Evolutionary conservation across 2,113 vertebrate species (phyloP).

Genomic region (Cyanoramphus novaezelandiae): DNA sequence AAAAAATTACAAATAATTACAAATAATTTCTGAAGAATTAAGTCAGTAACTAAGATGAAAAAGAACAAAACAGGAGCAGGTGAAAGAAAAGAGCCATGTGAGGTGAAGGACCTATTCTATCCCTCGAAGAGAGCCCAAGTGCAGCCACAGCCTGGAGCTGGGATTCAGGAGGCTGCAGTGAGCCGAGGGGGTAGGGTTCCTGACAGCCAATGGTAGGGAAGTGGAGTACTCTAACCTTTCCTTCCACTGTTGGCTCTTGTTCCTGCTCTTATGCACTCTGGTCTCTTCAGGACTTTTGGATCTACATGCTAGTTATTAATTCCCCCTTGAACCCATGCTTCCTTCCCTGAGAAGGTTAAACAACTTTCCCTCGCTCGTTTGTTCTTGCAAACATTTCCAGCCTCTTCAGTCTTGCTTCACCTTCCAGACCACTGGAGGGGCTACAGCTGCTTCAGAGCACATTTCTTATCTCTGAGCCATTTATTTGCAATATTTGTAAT

Average conservation of each 20-base stretch:
- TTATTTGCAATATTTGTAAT: neutral
- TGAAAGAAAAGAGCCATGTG: neutral
- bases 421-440: neutral
- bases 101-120: neutral
- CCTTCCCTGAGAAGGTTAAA: neutral
- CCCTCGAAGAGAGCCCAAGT: fast-evolving
- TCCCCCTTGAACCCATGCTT: neutral
- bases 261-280: neutral
- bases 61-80: neutral
- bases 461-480: neutral
- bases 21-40: neutral
- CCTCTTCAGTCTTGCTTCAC: neutral
- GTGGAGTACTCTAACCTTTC: neutral
- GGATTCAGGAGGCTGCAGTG: neutral
- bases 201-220: neutral
- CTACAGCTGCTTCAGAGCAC: neutral
- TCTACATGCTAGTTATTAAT: neutral
- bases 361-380: neutral
- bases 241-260: neutral
- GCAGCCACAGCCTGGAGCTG: no score
- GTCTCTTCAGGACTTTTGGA: neutral
- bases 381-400: neutral
- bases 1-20: neutral
- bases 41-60: neutral
- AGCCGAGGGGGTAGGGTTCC: neutral